Conservation (phyloP, 1,140 invertebrate species). For the Rhagoletis pomonella region DNA sequence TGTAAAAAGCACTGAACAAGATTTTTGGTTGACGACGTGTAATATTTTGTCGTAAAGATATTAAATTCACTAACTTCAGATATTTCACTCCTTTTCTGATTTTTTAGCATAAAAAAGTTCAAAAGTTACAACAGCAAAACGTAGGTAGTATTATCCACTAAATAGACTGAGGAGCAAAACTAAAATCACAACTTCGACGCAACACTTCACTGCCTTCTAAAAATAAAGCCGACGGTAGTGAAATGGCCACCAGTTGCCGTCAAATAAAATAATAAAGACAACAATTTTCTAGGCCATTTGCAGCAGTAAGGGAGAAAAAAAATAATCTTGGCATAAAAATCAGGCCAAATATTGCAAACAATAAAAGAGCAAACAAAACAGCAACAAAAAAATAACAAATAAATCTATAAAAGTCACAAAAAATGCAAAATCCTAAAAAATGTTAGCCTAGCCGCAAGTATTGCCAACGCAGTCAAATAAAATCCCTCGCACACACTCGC, state of each 20-base stretch:
- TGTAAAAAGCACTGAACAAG: too few species aligned
- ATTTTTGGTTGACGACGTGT: too few species aligned
- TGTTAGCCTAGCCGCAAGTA: conserved; percentile 36
- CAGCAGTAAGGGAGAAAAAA: neutral
- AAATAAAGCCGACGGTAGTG: too few species aligned
- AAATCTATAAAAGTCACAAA: conserved; percentile 26
- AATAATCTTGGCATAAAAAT: conserved; percentile 6
- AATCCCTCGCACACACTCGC: neutral
- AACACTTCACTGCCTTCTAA: too few species aligned
- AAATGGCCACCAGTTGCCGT: neutral
- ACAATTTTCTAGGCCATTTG: conserved; percentile 28
- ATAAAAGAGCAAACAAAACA: neutral
- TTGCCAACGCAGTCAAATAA: conserved; percentile 9
- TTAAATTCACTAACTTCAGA: too few species aligned
- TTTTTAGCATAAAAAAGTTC: too few species aligned
- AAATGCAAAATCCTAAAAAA: conserved; percentile 49
- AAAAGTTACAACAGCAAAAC: too few species aligned
- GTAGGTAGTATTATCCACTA: too few species aligned
- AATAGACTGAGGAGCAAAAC: too few species aligned
- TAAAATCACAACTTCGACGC: too few species aligned
- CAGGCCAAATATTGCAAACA: conserved; percentile 14
- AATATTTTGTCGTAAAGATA: too few species aligned
- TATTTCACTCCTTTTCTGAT: too few species aligned
- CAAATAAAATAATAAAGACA: conserved; percentile 15
- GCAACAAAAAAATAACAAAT: neutral